phyloP scores from a whole-genome alignment of 2,113 vertebrate species.

The Dinomys branickii region DNA sequence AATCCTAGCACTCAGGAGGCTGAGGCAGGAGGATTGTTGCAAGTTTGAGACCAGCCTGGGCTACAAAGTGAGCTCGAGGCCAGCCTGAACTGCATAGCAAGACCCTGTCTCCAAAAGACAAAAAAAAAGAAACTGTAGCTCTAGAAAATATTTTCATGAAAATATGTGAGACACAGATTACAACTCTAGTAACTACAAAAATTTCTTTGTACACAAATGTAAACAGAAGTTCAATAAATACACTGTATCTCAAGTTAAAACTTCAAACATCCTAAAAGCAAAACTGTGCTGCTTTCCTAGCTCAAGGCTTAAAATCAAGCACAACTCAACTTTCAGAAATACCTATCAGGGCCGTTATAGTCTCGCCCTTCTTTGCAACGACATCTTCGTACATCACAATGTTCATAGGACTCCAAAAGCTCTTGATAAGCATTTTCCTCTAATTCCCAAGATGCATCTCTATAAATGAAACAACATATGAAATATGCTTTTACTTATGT shows the following conservation, averaged over 20 bases:
- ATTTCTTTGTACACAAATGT: conserved; percentile 27
- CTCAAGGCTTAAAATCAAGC: background rate
- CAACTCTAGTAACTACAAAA: background rate
- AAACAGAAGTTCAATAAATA: conserved; percentile 26
- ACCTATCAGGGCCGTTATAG: conserved; percentile 92
- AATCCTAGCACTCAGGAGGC: no score
- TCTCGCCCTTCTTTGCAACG: conserved; percentile 89
- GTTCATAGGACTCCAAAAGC: conserved; percentile 92
- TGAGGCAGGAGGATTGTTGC: no score
- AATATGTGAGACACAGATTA: conserved; percentile 4
- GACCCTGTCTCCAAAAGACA: no score
- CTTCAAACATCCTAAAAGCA: conserved; percentile 11
- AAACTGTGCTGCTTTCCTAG: background rate
- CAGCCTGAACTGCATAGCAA: no score
- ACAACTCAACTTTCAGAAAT: conserved; percentile 53
- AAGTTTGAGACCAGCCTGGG: no score
- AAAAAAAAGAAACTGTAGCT: background rate
- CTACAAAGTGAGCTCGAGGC: no score
- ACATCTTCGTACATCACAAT: conserved; percentile 92
- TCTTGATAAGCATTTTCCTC: conserved; percentile 97
- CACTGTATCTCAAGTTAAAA: background rate
- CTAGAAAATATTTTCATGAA: conserved; percentile 16
- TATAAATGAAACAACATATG: conserved; percentile 78
- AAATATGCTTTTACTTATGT: conserved; percentile 8
- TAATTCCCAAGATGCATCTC: conserved; percentile 99